Evolutionary conservation across 2,888 invertebrate genomes (phyloP), one percentile per base, ranked within the genome.

Genomic region (Aquatica leii): DNA sequence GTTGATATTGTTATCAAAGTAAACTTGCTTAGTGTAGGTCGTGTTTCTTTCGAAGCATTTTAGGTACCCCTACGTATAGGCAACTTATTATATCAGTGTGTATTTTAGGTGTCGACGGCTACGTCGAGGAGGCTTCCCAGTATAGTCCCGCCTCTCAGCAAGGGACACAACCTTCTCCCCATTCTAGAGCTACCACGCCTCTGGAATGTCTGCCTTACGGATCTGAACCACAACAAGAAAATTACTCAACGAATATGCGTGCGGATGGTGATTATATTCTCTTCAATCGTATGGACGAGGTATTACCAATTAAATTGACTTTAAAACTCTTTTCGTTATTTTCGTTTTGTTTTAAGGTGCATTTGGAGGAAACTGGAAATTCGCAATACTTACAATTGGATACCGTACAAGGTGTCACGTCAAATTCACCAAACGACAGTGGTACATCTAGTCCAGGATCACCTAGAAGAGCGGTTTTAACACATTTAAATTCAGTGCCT

Each of bases 81-180:
- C 71, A 69, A 70, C 71, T 54, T 40, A 61, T 54, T 40, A 56
- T 49, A 61, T 66, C 37, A 37, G 6, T 0, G 14, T 66, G 66
- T 64, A 34, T 61, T 68, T 58, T 56, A 68, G 71, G 63, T 24
- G 68, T 69, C 15, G 71, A 71, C 40, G 62, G 66, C 54, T 70
- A 71, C 58, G 71, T 70, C 41, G 73, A 73, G 49, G 76, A 74
- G 48, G 65, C 68, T 35, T 66, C 71, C 40, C 75, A 78, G 63
- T 80, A 79, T 73, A 80, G 80, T 71, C 80, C 81, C 75, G 72
- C 80, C 75, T 77, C 80, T 15, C 78, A 77, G 54, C 71, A 74
- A 55, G 79, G 79, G 77, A 78, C 78, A 70, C 78, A 76, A 56
- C 76, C 75, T n/a, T 80, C 80, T 12, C 81, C 81, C 74, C 79